A percentile compares a stretch with the other conserved stretches of the same genome.
Conservation (phyloP, 1,140 invertebrate species). For the Drosophila paulistorum region DNA sequence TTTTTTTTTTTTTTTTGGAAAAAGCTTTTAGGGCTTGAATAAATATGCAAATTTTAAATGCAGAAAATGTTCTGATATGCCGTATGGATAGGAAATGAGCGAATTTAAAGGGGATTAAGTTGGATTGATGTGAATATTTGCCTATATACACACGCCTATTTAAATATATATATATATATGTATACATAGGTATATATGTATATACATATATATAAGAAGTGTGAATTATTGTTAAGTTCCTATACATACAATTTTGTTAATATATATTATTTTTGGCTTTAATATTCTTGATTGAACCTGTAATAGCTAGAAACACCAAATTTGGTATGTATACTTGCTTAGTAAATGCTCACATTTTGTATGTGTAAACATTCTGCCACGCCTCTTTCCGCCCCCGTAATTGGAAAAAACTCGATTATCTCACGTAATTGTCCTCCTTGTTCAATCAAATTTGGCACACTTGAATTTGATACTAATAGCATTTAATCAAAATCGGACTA, state of each 20-base stretch:
- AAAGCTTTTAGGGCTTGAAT: constrained; percentile 56
- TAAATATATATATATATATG: too few relatives aligned
- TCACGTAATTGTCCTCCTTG: too few relatives aligned
- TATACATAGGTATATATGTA: too few relatives aligned
- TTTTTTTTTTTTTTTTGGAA: constrained; percentile 1
- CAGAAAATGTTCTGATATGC: constrained; percentile 11
- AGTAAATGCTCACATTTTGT: too few relatives aligned
- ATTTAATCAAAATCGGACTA: too few relatives aligned
- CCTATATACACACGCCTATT: not conserved
- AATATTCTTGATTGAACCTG: not conserved
- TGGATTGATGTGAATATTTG: constrained; percentile 28
- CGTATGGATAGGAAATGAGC: constrained; percentile 33
- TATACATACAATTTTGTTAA: not conserved
- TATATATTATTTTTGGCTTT: not conserved
- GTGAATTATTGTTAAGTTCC: not conserved
- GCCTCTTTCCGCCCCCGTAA: too few relatives aligned
- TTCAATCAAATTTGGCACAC: too few relatives aligned
- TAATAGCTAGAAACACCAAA: too few relatives aligned
- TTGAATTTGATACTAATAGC: too few relatives aligned
- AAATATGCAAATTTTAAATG: constrained; percentile 49
- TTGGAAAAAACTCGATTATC: too few relatives aligned
- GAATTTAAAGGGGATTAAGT: constrained; percentile 24
- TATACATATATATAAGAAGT: not conserved
- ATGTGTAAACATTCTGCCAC: too few relatives aligned
- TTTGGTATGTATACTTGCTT: too few relatives aligned